Base-by-base conservation (phyloP, 2,797 vertebrate genomes). In the Coccyzus lansbergi region DNA sequence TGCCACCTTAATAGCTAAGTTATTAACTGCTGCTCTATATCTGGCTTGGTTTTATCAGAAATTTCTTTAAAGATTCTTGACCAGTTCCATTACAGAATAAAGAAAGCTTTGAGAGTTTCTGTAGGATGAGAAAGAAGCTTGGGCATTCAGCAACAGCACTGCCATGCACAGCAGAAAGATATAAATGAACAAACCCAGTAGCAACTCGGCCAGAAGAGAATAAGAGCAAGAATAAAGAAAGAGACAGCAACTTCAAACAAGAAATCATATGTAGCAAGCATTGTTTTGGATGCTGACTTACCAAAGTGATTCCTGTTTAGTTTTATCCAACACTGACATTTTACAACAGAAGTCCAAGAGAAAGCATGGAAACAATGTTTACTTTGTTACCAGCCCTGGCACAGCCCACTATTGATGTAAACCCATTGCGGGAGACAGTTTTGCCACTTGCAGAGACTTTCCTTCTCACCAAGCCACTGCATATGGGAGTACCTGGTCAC, bases 171-270 rank as follows among this genome's bases (percentile, higher is more conserved):
- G 24, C 48, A 53, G 36, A 17, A 33, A 51, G 55, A 5, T 13
- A 1, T 6, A 68, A 36, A 16, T 11, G 25, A 49, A 53, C 17
- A 84, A 62, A 55, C 14, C 25, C n/a, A 0, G 0, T 31, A 40
- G 42, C 24, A 51, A 29, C 33, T 56, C 71, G 19, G 12, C 25
- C 26, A 59, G 25, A 78, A 46, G 3, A 56, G 3, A 21, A 3
- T 11, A 28, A 33, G 5, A n/a, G n/a, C n/a, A n/a, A n/a, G n/a
- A n/a, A 15, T 26, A 80, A 59, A 84, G 14, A 14, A 62, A 51
- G 22, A 44, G 12, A 52, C 24, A 8, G 7, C 14, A 40, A 46
- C 13, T 67, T 36, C 46, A 33, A 31, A 29, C 7, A 18, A 26
- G 15, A 56, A 34, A 63, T 36, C 4, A 2, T 14, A 28, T 1